A percentile compares a stretch with the other conserved stretches of the same genome.
Conservation (phyloP, 1,140 invertebrate species). For the Drosophila suzukii region DNA sequence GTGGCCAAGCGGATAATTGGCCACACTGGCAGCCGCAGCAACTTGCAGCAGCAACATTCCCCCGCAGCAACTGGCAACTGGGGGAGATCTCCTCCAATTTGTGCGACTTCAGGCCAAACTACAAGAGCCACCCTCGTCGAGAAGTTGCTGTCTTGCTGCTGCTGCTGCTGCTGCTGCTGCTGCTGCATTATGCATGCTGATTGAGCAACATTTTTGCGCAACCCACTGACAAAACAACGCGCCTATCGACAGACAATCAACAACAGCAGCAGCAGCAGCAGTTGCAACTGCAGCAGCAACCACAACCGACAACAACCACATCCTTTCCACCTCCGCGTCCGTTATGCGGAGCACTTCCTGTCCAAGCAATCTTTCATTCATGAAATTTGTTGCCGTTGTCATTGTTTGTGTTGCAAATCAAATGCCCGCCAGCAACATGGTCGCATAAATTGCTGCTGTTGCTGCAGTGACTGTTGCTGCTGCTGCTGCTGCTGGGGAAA, state of each 20-base stretch:
- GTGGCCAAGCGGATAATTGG: constrained; percentile 64
- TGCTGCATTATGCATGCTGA: constrained; percentile 80
- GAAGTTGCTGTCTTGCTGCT: constrained; percentile 17
- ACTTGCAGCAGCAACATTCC: constrained; percentile 8
- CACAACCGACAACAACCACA: constrained; percentile 60
- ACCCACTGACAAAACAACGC: constrained; percentile 80
- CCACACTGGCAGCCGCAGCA: constrained; percentile 21
- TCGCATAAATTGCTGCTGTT: constrained; percentile 72
- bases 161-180: constrained; percentile 30
- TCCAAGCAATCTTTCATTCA: constrained; percentile 81
- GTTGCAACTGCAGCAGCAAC: constrained; percentile 9
- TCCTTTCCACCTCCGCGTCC: constrained; percentile 83
- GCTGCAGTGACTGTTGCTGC: constrained; percentile 3
- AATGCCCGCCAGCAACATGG: constrained; percentile 72
- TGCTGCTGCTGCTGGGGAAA: constrained; percentile 43
- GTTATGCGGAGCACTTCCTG: constrained; percentile 83
- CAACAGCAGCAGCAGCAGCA: constrained; percentile 36
- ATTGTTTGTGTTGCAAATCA: constrained; percentile 83
- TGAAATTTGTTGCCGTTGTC: constrained; percentile 83
- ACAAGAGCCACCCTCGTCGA: constrained; percentile 67
- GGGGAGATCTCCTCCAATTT: constrained; percentile 48
- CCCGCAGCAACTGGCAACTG: constrained; percentile 18
- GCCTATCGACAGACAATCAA: constrained; percentile 81
- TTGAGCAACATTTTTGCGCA: constrained; percentile 82
- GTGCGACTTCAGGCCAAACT: constrained; percentile 49